Base-by-base conservation (phyloP, 2,797 vertebrate genomes). In the Brachyrhaphis roseni region DNA sequence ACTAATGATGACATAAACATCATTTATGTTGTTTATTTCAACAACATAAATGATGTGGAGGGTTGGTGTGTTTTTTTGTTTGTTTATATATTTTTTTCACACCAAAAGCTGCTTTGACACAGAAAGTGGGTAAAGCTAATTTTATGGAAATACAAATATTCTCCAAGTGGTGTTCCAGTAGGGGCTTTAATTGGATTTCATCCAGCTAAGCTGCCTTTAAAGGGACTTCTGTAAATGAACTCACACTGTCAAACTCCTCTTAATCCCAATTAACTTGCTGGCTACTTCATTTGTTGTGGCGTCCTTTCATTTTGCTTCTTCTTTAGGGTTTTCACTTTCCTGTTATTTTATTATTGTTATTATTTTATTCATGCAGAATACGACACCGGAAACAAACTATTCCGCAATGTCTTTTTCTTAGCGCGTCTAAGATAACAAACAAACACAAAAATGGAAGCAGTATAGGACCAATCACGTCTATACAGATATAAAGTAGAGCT, bases 1-100 rank as follows among this genome's bases (percentile, higher is more conserved):
- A 76, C 71, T 87, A 87, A 94, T 91, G 86, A 86, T 80, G 74
- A 82, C 90, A 78, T 28, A 83, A 75, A 72, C 55, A 71, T 79
- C 10, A 43, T 11, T 43, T 2, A 11, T 43, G 41, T 43, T 43
- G 2, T 8, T 43, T 43, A 43, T 10, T 10, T 43, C 41, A 2
- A 8, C 41, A 43, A 43, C 41, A 43, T 43, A 2, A 43, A 10
- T 43, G 41, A 0, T 43, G 55, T 55, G 72, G 47, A 41, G 26
- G 36, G n/a, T 72, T 68, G 31, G n/a, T n/a, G n/a, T n/a, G n/a
- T n/a, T 16, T 34, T 8, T 13, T 46, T 2, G 10, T 51, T 57
- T 16, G 1, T n/a, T n/a, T n/a, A n/a, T n/a, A n/a, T 26, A 34
- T 43, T 70, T 49, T 76, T 81, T 59, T 81, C 80, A 75, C 70